Conservation (phyloP, 2,113 vertebrate species). For the Synodontis membranacea region DNA sequence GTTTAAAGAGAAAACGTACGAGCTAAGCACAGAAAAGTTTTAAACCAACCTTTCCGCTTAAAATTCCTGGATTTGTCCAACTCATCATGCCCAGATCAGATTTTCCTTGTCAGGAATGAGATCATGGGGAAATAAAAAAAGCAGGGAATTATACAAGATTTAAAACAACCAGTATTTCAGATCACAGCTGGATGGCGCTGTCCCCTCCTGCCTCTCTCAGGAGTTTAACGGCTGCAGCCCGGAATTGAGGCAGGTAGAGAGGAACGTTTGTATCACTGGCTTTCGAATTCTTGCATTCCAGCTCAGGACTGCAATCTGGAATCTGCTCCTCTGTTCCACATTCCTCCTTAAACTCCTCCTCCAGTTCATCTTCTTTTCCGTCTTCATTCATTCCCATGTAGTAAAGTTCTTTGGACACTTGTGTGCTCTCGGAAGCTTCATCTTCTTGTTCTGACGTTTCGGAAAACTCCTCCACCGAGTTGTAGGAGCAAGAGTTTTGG, state of each 20-base stretch:
- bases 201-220: conserved; percentile 61
- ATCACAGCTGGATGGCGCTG: conserved; percentile 44
- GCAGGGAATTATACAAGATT: neutral
- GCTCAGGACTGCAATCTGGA: conserved; percentile 61
- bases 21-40: neutral
- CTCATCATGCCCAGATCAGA: neutral
- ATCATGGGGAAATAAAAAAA: conserved; percentile 13
- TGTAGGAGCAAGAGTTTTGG: conserved; percentile 67
- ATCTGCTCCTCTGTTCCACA: conserved; percentile 48
- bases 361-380: conserved; percentile 55
- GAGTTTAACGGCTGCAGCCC: conserved; percentile 63
- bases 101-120: conserved; percentile 13
- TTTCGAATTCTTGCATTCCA: conserved; percentile 26
- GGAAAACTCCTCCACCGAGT: conserved; percentile 83
- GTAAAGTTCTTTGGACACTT: conserved; percentile 67
- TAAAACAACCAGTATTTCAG: neutral
- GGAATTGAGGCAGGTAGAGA: conserved; percentile 89
- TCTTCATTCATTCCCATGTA: conserved; percentile 74
- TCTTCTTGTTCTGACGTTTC: conserved; percentile 74
- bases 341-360: conserved; percentile 54
- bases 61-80: neutral
- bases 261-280: conserved; percentile 55
- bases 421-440: conserved; percentile 54
- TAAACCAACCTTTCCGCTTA: too few relatives aligned
- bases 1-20: neutral